Percentiles rank a stretch among this genome's conserved stretches.
Evolutionary conservation across 1,140 invertebrate genomes (phyloP).

Genomic region (Bombus turneri): DNA sequence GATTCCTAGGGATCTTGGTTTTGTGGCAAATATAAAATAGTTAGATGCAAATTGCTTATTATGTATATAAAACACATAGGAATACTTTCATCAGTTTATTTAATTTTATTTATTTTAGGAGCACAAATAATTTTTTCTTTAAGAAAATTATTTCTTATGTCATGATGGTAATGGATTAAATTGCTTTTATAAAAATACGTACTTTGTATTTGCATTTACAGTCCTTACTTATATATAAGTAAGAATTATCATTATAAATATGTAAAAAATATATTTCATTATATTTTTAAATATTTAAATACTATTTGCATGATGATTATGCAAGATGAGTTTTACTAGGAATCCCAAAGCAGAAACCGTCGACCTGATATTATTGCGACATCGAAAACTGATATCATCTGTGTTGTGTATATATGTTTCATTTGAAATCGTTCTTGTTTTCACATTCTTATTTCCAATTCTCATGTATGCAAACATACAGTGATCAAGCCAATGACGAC

Average conservation of each 20-base stretch:
- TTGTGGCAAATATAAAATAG: conserved; percentile 67
- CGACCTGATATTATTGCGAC: too few species aligned
- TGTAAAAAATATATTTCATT: background rate
- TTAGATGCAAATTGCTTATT: background rate
- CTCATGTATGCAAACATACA: too few species aligned
- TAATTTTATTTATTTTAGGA: conserved; percentile 60
- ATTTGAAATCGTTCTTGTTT: too few species aligned
- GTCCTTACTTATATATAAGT: background rate
- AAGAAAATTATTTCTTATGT: conserved; percentile 21
- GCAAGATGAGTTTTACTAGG: too few species aligned
- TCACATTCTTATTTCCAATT: too few species aligned
- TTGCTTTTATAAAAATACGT: conserved; percentile 47
- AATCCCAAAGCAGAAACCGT: too few species aligned
- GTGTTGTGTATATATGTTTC: too few species aligned
- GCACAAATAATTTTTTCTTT: conserved; percentile 1
- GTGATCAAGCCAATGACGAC: too few species aligned
- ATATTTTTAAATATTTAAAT: background rate
- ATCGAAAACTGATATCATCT: too few species aligned
- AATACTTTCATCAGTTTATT: conserved; percentile 32
- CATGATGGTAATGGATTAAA: conserved; percentile 43
- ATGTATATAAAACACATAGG: conserved; percentile 19
- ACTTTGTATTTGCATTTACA: background rate
- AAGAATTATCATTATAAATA: background rate
- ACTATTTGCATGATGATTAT: background rate
- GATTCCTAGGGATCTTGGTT: conserved; percentile 91